Evolutionary conservation across 2,113 vertebrate genomes (phyloP).

Genomic region (Dipodomys ordii): DNA sequence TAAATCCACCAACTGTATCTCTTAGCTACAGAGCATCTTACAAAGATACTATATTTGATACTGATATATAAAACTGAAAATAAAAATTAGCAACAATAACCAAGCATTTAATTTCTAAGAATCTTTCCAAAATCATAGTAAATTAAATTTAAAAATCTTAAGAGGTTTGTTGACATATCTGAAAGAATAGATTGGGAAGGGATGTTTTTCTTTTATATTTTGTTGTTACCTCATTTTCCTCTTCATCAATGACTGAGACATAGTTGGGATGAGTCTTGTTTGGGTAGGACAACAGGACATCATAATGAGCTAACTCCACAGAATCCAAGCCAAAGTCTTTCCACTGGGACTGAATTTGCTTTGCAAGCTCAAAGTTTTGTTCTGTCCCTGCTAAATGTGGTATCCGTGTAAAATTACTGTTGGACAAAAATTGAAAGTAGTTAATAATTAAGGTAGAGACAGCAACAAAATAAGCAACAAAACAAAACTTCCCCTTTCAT

Average conservation of each 20-base stretch:
- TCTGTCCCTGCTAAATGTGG: slow-evolving; percentile 96
- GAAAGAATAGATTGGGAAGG: not conserved
- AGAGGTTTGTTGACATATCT: not conserved
- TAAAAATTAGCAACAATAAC: not conserved
- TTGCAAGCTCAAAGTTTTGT: slow-evolving; percentile 92
- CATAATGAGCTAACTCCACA: slow-evolving; percentile 92
- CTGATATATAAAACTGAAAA: not conserved
- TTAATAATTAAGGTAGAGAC: slow-evolving; percentile 61
- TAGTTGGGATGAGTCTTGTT: slow-evolving; percentile 93
- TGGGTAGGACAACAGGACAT: slow-evolving; percentile 96
- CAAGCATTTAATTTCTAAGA: slow-evolving; percentile 39
- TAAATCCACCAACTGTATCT: not conserved
- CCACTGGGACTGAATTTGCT: slow-evolving; percentile 94
- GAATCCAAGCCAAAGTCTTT: slow-evolving; percentile 94
- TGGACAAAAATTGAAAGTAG: slow-evolving; percentile 63
- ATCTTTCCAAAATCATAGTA: not conserved
- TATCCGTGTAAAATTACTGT: slow-evolving; percentile 94
- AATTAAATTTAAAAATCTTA: not conserved
- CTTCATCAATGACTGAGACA: slow-evolving; percentile 91
- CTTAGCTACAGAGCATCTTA: not conserved
- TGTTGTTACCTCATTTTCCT: slow-evolving; percentile 91
- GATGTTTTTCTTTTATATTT: not conserved
- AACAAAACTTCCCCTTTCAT: not conserved
- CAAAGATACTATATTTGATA: not conserved
- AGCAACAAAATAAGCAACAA: not conserved